A percentile compares a stretch with the other conserved stretches of the same genome.
These are phyloP conservation scores for Eupithecia tripunctaria DNA, from an alignment of 2,888 invertebrate genomes.

Conservation along the genomic window DNA sequence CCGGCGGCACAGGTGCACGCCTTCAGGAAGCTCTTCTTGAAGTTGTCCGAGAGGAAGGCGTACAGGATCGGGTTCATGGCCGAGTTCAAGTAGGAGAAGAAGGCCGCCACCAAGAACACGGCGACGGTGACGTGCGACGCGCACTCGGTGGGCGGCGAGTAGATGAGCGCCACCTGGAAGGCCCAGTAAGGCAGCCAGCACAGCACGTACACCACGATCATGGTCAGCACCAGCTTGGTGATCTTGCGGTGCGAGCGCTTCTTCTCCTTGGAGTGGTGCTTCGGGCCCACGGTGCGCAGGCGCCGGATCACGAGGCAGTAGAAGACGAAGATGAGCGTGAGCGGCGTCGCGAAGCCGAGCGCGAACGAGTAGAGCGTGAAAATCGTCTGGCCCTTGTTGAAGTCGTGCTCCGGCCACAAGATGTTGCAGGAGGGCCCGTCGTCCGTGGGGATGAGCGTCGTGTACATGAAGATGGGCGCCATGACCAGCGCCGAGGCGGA, in stretches of 20 bases:
- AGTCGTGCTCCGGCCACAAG: slow-evolving; percentile 89
- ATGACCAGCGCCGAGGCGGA: slow-evolving; percentile 93
- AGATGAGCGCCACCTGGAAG: slow-evolving; percentile 92
- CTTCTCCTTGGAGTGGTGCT: slow-evolving; percentile 96
- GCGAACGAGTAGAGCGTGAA: slow-evolving; percentile 95
- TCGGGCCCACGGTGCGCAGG: slow-evolving; percentile 93
- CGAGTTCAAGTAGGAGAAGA: slow-evolving; percentile 93
- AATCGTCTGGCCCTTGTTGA: slow-evolving; percentile 88
- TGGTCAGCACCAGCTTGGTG: slow-evolving; percentile 95
- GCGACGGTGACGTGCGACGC: slow-evolving; percentile 90
- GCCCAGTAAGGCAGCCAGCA: slow-evolving; percentile 98
- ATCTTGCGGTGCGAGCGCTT: slow-evolving; percentile 95
- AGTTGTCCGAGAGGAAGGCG: slow-evolving; percentile 96
- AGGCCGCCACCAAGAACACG: slow-evolving; percentile 93
- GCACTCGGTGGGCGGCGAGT: slow-evolving; percentile 88
- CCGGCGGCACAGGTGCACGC: slow-evolving; percentile 95
- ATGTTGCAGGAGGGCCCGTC: slow-evolving; percentile 90
- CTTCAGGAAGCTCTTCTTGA: slow-evolving; percentile 97
- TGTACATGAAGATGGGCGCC: slow-evolving; percentile 95
- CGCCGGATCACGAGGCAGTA: slow-evolving; percentile 95
- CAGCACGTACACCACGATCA: slow-evolving; percentile 94
- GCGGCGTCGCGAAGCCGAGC: slow-evolving; percentile 93
- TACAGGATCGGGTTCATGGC: slow-evolving; percentile 97
- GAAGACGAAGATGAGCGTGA: slow-evolving; percentile 93
- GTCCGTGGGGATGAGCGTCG: slow-evolving; percentile 87